Base-by-base conservation (phyloP, 1,140 invertebrate species). In the Leptinotarsa defecta region DNA sequence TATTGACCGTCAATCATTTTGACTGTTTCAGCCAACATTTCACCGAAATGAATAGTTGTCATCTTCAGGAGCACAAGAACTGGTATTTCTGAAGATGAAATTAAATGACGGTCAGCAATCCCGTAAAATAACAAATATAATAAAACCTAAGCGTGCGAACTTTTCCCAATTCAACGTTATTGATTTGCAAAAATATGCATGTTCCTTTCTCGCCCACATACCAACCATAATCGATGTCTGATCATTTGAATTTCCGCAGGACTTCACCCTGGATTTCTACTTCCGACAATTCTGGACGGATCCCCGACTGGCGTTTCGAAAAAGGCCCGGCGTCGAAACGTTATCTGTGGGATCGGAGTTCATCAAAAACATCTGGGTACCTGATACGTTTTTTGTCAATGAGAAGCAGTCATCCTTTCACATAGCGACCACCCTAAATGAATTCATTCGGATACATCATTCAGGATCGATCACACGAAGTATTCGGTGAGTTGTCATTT, bases 331-430 rank as follows among this genome's bases (percentile, higher is more conserved):
- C 75, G 94, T 96, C 76, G 94, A 96, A 86, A 96, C 94, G 78
- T 89, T 97, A 77, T 95, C 94, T 80, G 95, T 95, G 80, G 96
- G 93, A 80, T 97, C 93, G 81, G 97, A 96, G 89, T 98, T 96
- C 88, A 95, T 98, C 86, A 95, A 97, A 87, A 96, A 96, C 87
- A 96, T 98, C 86, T 98, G 97, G 97, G 95, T 98, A 84, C 97
- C 97, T 80, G 97, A 99, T 88, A 98, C 97, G 79, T 98, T 98
- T 89, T 98, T 98, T 89, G 96, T 95, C 83, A 99, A 98, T 87
- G 97, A 98, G 89, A 98, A 98, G 89, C 96, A 96, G 88, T 97
- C 96, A 78, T 97, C 97, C 90, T 98, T 98, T 90, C 97, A 99
- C 89, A 94, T 95, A 86, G 96, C 96, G 77, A 98, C 97, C 85